Percentiles rank a stretch among this genome's conserved stretches.
These are phyloP conservation scores for Nyctibius grandis DNA, from an alignment of 2,797 vertebrate species.

Conservation along the genomic window DNA sequence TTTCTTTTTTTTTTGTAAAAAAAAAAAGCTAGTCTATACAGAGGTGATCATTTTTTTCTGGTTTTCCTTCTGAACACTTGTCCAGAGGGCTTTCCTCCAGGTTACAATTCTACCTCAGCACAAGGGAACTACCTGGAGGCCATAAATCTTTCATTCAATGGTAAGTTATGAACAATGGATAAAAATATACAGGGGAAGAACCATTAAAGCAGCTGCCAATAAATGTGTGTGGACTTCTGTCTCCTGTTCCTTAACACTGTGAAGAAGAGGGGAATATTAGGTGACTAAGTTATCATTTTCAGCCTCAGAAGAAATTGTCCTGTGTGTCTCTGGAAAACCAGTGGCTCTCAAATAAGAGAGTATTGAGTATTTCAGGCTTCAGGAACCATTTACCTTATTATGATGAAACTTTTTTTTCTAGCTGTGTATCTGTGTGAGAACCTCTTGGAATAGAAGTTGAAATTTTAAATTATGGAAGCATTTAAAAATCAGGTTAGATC, in stretches of 20 bases:
- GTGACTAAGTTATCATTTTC: neutral
- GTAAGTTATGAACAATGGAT: slow-evolving; percentile 66
- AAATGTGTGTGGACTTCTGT: neutral
- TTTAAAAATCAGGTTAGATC: neutral
- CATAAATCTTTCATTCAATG: slow-evolving; percentile 98
- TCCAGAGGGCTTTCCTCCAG: slow-evolving; percentile 89
- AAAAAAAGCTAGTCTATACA: neutral
- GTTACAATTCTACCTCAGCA: slow-evolving; percentile 91
- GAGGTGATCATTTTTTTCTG: neutral
- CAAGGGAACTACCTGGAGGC: slow-evolving; percentile 98
- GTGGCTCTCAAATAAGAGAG: neutral
- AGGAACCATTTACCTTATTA: neutral
- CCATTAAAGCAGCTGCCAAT: neutral
- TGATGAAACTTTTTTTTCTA: neutral
- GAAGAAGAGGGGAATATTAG: neutral
- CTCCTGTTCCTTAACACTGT: neutral
- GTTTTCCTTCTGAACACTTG: neutral
- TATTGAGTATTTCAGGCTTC: neutral
- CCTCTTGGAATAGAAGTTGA: neutral
- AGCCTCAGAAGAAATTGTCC: neutral
- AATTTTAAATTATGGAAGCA: neutral
- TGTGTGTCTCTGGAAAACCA: neutral
- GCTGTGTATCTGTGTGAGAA: neutral
- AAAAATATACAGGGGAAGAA: neutral
- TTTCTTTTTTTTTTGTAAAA: neutral